Evolutionary conservation across 1,140 invertebrate species (phyloP).

Genomic region (Archivesica marissinica): DNA sequence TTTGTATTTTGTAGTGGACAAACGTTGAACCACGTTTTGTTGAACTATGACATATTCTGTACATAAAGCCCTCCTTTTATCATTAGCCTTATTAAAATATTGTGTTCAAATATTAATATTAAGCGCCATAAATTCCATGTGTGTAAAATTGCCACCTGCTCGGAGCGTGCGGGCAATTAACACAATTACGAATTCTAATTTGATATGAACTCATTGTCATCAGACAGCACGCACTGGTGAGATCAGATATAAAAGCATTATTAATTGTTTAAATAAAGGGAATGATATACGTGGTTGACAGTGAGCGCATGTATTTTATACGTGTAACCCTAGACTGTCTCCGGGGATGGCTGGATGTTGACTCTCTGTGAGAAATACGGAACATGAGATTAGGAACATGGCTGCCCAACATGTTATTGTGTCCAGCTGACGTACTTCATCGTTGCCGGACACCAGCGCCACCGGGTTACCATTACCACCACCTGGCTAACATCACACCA

Average conservation of each 20-base stretch:
- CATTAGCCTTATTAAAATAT: conserved; percentile 4
- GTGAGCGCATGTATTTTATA: conserved; percentile 4
- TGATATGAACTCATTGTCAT: conserved; percentile 38
- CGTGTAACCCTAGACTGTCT: background rate
- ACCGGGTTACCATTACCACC: too few relatives aligned
- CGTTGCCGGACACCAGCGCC: too few relatives aligned
- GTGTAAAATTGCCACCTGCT: conserved; percentile 27
- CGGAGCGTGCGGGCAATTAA: conserved; percentile 35
- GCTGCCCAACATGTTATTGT: too few relatives aligned
- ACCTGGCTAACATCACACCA: too few relatives aligned
- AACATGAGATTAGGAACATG: background rate
- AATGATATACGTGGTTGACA: background rate
- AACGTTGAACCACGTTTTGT: background rate
- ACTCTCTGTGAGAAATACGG: background rate
- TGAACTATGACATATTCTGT: conserved; percentile 20
- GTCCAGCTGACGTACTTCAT: too few relatives aligned
- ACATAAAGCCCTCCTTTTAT: conserved; percentile 27
- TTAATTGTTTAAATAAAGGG: conserved; percentile 4
- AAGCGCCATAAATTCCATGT: conserved; percentile 9
- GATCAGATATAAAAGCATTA: conserved; percentile 17
- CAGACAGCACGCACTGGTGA: background rate
- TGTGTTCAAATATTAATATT: conserved; percentile 39
- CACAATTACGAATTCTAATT: conserved; percentile 39
- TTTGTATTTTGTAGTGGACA: conserved; percentile 26
- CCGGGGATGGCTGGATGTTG: too few relatives aligned